Percentiles rank a stretch among this genome's conserved stretches.
These are phyloP conservation scores for Aphaenogaster rudis DNA, from an alignment of 1,140 invertebrate genomes.

Conservation along the genomic window DNA sequence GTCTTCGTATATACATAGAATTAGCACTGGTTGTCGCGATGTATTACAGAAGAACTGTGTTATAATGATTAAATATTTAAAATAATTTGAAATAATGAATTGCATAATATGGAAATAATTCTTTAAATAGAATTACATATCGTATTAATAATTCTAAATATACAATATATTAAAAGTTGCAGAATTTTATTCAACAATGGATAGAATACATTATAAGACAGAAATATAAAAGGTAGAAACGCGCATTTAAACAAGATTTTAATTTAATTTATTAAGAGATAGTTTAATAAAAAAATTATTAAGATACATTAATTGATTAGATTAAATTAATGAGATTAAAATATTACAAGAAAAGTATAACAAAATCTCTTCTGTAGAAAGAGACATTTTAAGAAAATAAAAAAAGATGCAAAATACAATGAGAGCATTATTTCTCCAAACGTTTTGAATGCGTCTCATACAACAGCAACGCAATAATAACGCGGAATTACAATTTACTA, in stretches of 20 bases:
- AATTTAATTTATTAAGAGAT: not conserved
- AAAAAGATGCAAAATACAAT: not conserved
- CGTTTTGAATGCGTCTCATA: no score
- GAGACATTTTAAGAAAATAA: not conserved
- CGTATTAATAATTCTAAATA: not conserved
- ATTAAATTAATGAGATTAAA: constrained; percentile 21
- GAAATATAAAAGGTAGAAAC: not conserved
- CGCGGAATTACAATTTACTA: not conserved
- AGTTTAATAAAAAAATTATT: not conserved
- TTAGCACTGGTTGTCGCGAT: not conserved
- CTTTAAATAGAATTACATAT: not conserved
- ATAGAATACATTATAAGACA: not conserved
- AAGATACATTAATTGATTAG: not conserved
- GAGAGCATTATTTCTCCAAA: not conserved
- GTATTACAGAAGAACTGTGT: not conserved
- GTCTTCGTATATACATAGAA: not conserved
- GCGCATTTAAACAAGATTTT: not conserved
- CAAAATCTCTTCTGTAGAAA: not conserved
- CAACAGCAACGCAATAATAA: not conserved
- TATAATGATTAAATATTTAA: not conserved
- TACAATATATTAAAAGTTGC: not conserved
- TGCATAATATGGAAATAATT: not conserved
- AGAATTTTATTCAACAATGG: not conserved
- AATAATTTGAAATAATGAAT: not conserved
- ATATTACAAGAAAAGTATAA: not conserved